These are phyloP conservation scores for Coranthus polyacanthus DNA, from an alignment of 2,797 vertebrate species.

Conservation along the genomic window DNA sequence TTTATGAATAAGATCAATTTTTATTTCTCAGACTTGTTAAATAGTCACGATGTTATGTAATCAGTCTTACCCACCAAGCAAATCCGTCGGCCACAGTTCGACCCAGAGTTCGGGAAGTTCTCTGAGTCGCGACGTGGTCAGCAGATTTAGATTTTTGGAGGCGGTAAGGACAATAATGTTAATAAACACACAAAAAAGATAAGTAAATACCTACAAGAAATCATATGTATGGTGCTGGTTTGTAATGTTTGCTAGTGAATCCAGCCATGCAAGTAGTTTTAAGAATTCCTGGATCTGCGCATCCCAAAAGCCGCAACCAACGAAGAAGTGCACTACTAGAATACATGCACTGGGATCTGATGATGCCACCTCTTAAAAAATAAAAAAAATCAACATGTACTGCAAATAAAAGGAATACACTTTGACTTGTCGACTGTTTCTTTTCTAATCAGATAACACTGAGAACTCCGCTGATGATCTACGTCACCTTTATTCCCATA, in stretches of 20 bases:
- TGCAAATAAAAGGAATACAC: constrained; percentile 87
- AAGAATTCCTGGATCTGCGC: constrained; percentile 80
- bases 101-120: constrained; percentile 31
- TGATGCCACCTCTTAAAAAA: constrained; percentile 81
- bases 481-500: constrained; percentile 73
- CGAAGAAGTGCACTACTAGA: constrained; percentile 89
- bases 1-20: constrained; percentile 86
- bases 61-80: constrained; percentile 62
- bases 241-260: constrained; percentile 86
- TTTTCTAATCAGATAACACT: constrained; percentile 11
- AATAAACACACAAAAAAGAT: constrained; percentile 73
- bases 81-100: constrained; percentile 42
- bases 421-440: constrained; percentile 61
- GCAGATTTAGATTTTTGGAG: constrained; percentile 57
- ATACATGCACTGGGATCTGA: constrained; percentile 91
- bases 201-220: constrained; percentile 70
- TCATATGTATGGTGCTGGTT: constrained; percentile 84
- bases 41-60: constrained; percentile 79
- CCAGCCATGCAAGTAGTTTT: constrained; percentile 84
- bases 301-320: constrained; percentile 69
- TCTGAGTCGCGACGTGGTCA: constrained; percentile 32
- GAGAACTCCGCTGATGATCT: constrained; percentile 33
- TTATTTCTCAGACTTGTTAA: constrained; percentile 80
- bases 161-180: constrained; percentile 74
- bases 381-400: constrained; percentile 76